A percentile compares a stretch with the other conserved stretches of the same genome.
phyloP scores from a whole-genome alignment of 2,797 vertebrate species.

The Mormyrops boulengeri region DNA sequence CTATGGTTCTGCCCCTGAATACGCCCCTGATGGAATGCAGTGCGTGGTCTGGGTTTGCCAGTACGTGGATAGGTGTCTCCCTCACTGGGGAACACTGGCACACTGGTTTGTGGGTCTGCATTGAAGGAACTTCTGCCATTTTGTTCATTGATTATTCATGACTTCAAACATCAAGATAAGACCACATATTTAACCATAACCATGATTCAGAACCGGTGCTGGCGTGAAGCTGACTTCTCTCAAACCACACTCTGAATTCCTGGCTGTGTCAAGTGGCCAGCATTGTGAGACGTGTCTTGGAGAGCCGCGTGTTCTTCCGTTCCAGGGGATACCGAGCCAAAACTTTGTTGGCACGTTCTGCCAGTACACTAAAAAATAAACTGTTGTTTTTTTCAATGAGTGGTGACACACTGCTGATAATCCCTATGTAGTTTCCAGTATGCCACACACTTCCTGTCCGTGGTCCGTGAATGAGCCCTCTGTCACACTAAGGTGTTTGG shows the following conservation, averaged over 20 bases:
- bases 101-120: background rate
- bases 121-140: background rate
- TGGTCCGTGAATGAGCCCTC: background rate
- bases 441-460: background rate
- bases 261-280: background rate
- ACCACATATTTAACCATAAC: background rate
- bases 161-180: background rate
- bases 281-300: background rate
- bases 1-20: background rate
- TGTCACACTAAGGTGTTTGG: background rate
- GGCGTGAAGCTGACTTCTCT: background rate
- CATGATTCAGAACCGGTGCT: background rate
- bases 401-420: background rate
- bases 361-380: background rate
- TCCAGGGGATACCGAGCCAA: background rate
- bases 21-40: background rate
- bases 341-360: background rate
- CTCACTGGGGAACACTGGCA: background rate
- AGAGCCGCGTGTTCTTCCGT: background rate
- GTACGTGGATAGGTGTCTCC: background rate
- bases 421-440: background rate
- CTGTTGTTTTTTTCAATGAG: background rate
- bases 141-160: background rate
- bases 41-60: background rate
- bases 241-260: background rate